Base-by-base conservation (phyloP, 2,888 invertebrate genomes). In the Lepeophtheirus nordmannii region DNA sequence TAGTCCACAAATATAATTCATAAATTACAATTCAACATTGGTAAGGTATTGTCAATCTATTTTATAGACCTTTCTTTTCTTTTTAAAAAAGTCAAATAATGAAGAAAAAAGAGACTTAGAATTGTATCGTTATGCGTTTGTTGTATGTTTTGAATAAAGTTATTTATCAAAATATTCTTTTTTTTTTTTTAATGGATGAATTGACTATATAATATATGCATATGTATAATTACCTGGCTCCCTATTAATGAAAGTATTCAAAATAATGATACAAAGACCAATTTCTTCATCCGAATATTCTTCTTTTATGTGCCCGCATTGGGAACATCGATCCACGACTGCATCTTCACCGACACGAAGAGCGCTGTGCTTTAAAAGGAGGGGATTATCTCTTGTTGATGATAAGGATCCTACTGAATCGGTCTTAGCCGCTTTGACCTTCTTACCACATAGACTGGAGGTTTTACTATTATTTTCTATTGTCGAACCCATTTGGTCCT, bases 201-300 rank as follows among this genome's bases (percentile, higher is more conserved):
- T n/a, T n/a, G n/a, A n/a, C n/a, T n/a, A n/a, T n/a, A n/a, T n/a
- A n/a, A n/a, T n/a, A n/a, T n/a, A n/a, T n/a, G n/a, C n/a, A n/a
- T 30, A 30, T 30, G 12, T 7, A 17, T 46, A 46, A 46, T 46
- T 46, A 46, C 87, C 84, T 0, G 97, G 94, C 76, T 97, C 96
- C 23, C 97, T 81, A 74, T 97, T 94, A 69, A 98, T 89, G 76
- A 93, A 96, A 0, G 97, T 96, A 38, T 91, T 90, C 69, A 98
- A 78, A 69, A 87, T 87, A 61, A 96, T 89, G 71, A 98, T 88
- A 72, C 93, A 87, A 66, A 97, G 81, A 0, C 92, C 93, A 68
- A 96, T 80, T 74, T 97, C 96, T 74, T 98, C 97, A 74, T 98
- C 97, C 69, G 90, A 92, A 77, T 94, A 97, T 74, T 90, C 86